phyloP scores from a whole-genome alignment of 2,797 vertebrate genomes.

The Falco concolor region DNA sequence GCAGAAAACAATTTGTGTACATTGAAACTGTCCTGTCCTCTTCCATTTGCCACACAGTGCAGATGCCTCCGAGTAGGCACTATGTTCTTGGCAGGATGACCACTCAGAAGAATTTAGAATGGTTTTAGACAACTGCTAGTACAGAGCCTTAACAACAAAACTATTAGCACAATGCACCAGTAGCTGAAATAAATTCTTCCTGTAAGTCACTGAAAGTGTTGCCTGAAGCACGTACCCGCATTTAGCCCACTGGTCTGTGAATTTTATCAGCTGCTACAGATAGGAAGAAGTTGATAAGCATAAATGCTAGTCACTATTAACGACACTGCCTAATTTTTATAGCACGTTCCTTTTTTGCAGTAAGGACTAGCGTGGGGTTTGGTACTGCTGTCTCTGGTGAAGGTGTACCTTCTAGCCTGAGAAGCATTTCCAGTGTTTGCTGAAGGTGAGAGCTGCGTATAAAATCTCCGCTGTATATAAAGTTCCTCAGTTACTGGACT shows the following conservation, averaged over 20 bases:
- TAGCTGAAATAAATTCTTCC: background rate
- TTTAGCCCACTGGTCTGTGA: background rate
- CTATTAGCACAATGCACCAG: background rate
- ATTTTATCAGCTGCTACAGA: background rate
- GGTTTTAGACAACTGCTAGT: background rate
- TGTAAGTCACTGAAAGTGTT: background rate
- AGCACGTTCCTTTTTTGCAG: background rate
- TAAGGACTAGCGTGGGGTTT: background rate
- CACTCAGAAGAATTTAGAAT: background rate
- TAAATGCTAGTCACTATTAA: background rate
- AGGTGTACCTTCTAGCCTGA: background rate
- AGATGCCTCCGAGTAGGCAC: background rate
- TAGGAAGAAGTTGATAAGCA: background rate
- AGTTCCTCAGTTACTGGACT: background rate
- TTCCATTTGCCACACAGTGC: background rate
- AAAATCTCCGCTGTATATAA: background rate
- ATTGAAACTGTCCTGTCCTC: background rate
- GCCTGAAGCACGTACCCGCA: background rate
- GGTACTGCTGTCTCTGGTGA: background rate
- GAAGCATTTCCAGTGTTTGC: background rate
- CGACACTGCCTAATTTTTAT: background rate
- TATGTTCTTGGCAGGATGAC: background rate
- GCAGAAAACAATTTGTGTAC: accelerated
- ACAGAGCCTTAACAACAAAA: background rate
- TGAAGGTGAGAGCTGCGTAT: background rate